Evolutionary conservation across 2,888 invertebrate genomes (phyloP), one percentile per base, ranked within the genome.

Genomic region (Laothoe populi): DNA sequence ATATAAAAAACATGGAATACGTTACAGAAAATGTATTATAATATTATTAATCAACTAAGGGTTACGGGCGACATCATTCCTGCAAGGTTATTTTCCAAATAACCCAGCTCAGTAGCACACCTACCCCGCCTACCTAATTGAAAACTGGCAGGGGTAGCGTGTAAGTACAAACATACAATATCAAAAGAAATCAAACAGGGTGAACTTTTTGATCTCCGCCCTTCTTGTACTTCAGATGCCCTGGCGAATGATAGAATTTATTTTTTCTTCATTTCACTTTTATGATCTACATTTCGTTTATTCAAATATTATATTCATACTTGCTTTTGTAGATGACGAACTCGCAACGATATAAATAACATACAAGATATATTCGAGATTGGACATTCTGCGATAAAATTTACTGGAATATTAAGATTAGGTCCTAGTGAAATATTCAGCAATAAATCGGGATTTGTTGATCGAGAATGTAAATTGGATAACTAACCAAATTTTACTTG

Each of bases 101-200:
- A 59, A 57, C 53, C 53, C 49, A 59, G 31, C 35, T 59, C 31
- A 31, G 59, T 48, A 23, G 59, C 53, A 23, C 42, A 24, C 53
- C 23, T 49, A 58, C 23, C 35, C 21, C 13, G 16, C 42, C 38
- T 45, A 16, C 40, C 57, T 61, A 64, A 64, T 64, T 64, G 59
- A 64, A 61, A 64, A 64, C 49, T 53, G 61, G 49, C 46, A 16
- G 38, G 44, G 61, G 45, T 61, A 59, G 31, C 42, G 45, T 59
- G 46, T 64, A 57, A 60, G 49, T 66, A 53, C 40, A 64, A 45
- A 65, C 63, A 66, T 64, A 42, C 42, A 61, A 72, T 73, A 67
- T 72, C 70, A 70, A 77, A 77, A 75, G 73, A 70, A 73, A 76
- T 73, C 67, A 69, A 35, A 64, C 63, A 64, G 57, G 53, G 19